A percentile compares a stretch with the other conserved stretches of the same genome.
Evolutionary conservation across 2,888 invertebrate species (phyloP).

Genomic region (Drosophila cognata): DNA sequence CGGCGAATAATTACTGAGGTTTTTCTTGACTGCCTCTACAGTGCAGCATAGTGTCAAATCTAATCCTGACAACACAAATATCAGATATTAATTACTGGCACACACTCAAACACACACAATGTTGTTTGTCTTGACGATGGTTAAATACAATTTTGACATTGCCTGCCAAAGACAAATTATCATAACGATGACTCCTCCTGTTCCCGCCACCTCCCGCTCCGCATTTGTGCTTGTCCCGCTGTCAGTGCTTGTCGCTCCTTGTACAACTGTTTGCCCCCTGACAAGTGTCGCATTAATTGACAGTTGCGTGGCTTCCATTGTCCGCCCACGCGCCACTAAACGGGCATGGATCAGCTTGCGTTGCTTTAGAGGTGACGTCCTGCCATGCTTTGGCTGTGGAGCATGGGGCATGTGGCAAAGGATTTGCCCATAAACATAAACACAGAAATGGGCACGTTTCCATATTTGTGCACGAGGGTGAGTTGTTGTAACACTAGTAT

Average conservation of each 20-base stretch:
- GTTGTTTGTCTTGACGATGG: conserved; percentile 39
- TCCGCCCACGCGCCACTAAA: conserved; percentile 52
- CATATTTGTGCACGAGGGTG: conserved; percentile 36
- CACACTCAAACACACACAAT: conserved; percentile 15
- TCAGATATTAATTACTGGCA: conserved; percentile 49
- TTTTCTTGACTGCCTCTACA: conserved; percentile 13
- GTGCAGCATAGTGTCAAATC: conserved; percentile 30
- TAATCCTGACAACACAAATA: conserved; percentile 47
- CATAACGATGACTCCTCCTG: conserved; percentile 38
- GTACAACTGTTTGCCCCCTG: conserved; percentile 41
- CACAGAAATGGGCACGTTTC: conserved; percentile 55
- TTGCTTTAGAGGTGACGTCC: conserved; percentile 12
- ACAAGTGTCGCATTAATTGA: conserved; percentile 61
- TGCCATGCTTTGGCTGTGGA: conserved; percentile 17
- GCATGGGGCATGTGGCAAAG: not conserved
- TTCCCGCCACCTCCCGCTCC: not conserved
- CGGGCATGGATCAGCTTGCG: conserved; percentile 41
- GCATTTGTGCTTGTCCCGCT: not conserved
- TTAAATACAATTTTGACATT: conserved; percentile 59
- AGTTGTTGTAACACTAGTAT: conserved; percentile 25
- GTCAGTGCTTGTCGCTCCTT: conserved; percentile 26
- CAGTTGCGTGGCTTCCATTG: conserved; percentile 59
- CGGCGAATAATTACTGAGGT: conserved; percentile 30
- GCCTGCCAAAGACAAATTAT: conserved; percentile 66
- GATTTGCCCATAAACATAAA: conserved; percentile 55